Evolutionary conservation across 2,888 invertebrate species (phyloP).

Genomic region (Drosophila melanosoma): DNA sequence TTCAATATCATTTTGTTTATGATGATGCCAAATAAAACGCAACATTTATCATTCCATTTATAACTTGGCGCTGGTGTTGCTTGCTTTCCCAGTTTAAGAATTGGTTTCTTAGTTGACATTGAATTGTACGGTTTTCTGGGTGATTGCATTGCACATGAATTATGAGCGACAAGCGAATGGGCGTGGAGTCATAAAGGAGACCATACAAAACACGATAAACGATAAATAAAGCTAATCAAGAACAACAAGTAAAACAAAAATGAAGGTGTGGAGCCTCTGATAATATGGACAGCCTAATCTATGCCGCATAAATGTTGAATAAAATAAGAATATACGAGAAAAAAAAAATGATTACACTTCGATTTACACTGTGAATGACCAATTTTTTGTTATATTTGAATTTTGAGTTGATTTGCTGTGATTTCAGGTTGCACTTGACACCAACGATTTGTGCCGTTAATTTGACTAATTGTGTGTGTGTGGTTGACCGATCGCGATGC

Average conservation of each 20-base stretch:
- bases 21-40: slow-evolving; percentile 21
- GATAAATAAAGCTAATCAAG: slow-evolving; percentile 54
- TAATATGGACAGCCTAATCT: slow-evolving; percentile 35
- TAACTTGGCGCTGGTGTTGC: not conserved
- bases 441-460: slow-evolving; percentile 12
- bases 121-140: slow-evolving; percentile 39
- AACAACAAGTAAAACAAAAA: slow-evolving; percentile 25
- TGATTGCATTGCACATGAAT: slow-evolving; percentile 50
- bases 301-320: slow-evolving; percentile 8
- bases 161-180: slow-evolving; percentile 23
- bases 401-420: slow-evolving; percentile 14
- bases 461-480: slow-evolving; percentile 16
- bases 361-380: slow-evolving; percentile 2
- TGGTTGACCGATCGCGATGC: slow-evolving; percentile 30
- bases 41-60: slow-evolving; percentile 20
- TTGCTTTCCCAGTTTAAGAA: not conserved
- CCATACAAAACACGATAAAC: slow-evolving; percentile 27
- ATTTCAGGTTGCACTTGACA: slow-evolving; percentile 28
- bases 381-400: slow-evolving; percentile 8
- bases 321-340: slow-evolving; percentile 25
- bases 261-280: slow-evolving; percentile 48
- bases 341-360: slow-evolving; percentile 9
- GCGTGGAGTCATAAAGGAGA: slow-evolving; percentile 42
- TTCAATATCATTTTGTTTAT: slow-evolving; percentile 2
- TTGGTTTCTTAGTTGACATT: slow-evolving; percentile 22